phyloP scores from a whole-genome alignment of 2,888 invertebrate species.

The Plusia festucae region DNA sequence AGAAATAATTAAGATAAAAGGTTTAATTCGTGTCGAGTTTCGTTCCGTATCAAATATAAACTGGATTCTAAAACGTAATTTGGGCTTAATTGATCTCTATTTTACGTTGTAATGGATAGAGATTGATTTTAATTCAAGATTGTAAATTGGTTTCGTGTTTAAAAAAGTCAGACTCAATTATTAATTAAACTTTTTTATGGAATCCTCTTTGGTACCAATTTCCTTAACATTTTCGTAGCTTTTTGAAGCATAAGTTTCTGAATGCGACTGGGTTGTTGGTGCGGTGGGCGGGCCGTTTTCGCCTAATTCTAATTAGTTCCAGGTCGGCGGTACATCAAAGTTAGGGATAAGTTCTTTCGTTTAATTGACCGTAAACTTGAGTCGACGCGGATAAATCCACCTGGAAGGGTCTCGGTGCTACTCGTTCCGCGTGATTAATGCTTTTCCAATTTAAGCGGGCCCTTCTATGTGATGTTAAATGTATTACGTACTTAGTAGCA shows the following conservation, averaged over 20 bases:
- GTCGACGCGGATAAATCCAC: conserved; percentile 69
- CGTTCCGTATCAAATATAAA: neutral
- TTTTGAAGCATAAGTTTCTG: conserved; percentile 64
- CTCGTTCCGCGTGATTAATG: conserved; percentile 59
- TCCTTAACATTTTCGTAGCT: conserved; percentile 61
- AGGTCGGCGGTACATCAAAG: conserved; percentile 82
- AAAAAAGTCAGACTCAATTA: conserved; percentile 37
- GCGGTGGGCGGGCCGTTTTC: conserved; percentile 69
- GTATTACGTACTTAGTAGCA: conserved; percentile 5
- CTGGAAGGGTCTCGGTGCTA: conserved; percentile 65
- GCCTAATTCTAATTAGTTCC: conserved; percentile 84
- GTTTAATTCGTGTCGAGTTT: conserved; percentile 3
- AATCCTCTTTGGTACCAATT: conserved; percentile 41
- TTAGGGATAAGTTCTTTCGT: conserved; percentile 79
- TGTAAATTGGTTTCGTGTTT: neutral
- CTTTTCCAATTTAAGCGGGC: conserved; percentile 40
- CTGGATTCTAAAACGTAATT: conserved; percentile 1
- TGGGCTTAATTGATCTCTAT: conserved; percentile 2
- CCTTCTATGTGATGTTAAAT: neutral
- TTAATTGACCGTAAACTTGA: conserved; percentile 82
- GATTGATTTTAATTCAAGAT: neutral
- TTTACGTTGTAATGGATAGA: conserved; percentile 5
- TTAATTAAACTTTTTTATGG: conserved; percentile 57
- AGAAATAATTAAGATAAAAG: conserved; percentile 2
- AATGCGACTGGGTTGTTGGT: conserved; percentile 58